Evolutionary conservation across 2,113 vertebrate species (phyloP).

Genomic region (Gadus macrocephalus): DNA sequence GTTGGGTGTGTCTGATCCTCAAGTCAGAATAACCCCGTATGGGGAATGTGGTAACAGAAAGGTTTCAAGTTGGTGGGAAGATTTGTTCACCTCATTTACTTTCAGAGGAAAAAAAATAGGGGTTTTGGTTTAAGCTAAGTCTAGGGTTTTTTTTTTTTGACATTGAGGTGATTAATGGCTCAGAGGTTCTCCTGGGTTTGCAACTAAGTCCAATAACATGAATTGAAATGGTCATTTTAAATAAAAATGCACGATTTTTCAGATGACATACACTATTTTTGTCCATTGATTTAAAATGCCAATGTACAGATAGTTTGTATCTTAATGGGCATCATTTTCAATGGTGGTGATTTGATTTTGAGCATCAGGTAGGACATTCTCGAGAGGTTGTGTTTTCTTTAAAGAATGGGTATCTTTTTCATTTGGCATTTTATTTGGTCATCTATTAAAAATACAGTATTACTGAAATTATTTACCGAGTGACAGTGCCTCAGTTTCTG

Average conservation of each 20-base stretch:
- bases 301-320: too few species aligned
- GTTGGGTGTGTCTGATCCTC: slow-evolving; percentile 28
- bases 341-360: neutral
- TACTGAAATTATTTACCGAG: too few species aligned
- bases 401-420: slow-evolving; percentile 4
- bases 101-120: slow-evolving; percentile 50
- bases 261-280: neutral
- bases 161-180: slow-evolving; percentile 59
- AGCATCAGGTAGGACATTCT: slow-evolving; percentile 13
- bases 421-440: slow-evolving; percentile 35
- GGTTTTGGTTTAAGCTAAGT: slow-evolving; percentile 42
- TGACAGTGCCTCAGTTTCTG: neutral
- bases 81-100: slow-evolving; percentile 46
- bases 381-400: slow-evolving; percentile 21
- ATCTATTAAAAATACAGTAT: slow-evolving; percentile 29
- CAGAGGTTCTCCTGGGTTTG: slow-evolving; percentile 73
- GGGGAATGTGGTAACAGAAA: slow-evolving; percentile 35
- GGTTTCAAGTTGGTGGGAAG: slow-evolving; percentile 49
- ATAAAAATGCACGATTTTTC: neutral
- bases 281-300: neutral
- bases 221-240: neutral
- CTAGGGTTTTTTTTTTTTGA: slow-evolving; percentile 29
- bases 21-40: slow-evolving; percentile 32
- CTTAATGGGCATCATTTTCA: slow-evolving; percentile 35
- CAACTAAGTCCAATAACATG: slow-evolving; percentile 22